phyloP scores from a whole-genome alignment of 1,140 invertebrate genomes.

The Cylas formicarius region DNA sequence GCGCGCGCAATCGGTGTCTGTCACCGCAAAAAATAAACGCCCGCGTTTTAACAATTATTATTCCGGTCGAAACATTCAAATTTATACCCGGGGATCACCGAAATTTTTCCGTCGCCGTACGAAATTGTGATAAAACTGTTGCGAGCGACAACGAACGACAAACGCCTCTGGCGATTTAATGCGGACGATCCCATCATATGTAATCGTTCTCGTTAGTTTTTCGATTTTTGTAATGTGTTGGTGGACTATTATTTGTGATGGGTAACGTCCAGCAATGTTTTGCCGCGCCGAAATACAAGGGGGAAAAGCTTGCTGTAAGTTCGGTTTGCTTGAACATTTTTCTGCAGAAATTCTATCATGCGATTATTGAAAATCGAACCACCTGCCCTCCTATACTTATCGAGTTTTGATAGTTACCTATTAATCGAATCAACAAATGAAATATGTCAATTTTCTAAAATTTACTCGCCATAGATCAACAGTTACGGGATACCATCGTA shows the following conservation, averaged over 20 bases:
- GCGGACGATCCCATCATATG: constrained; percentile 8
- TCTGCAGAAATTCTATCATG: too few relatives aligned
- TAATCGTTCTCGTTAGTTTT: constrained; percentile 1
- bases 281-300: constrained; percentile 28
- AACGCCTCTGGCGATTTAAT: constrained; percentile 5
- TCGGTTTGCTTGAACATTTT: constrained; percentile 3
- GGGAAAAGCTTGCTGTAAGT: constrained; percentile 9
- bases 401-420: too few relatives aligned
- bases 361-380: too few relatives aligned
- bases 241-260: constrained; percentile 26
- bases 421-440: neutral
- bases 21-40: constrained; percentile 32
- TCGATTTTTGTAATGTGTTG: constrained; percentile 22
- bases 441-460: neutral
- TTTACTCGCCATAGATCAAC: too few relatives aligned
- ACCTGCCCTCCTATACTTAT: too few relatives aligned
- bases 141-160: constrained; percentile 3
- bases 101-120: constrained; percentile 8
- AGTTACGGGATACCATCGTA: too few relatives aligned
- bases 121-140: constrained; percentile 3
- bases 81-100: constrained; percentile 6
- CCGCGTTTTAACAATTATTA: constrained; percentile 21
- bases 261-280: constrained; percentile 36
- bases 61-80: constrained; percentile 14
- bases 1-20: constrained; percentile 5